Percentiles rank a stretch among this genome's conserved stretches.
Conservation (phyloP, 2,113 vertebrate species). For the Aegithalos caudatus region DNA sequence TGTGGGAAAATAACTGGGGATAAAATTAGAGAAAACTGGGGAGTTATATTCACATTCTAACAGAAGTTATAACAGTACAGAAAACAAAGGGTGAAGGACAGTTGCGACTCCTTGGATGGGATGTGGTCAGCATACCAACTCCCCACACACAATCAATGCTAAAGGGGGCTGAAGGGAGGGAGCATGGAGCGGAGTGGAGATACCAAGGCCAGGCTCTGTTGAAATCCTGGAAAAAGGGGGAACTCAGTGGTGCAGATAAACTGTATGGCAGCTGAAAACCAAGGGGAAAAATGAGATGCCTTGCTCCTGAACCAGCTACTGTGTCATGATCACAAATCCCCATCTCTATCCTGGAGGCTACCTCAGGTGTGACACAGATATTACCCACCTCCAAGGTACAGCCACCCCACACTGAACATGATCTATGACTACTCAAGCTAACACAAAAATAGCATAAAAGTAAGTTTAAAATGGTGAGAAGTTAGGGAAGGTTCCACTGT, state of each 20-base stretch:
- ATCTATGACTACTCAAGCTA: not conserved
- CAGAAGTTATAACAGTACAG: not conserved
- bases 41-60: not conserved
- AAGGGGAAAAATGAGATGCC: not conserved
- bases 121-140: not conserved
- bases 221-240: not conserved
- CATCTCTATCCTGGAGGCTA: not conserved
- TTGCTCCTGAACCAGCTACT: not conserved
- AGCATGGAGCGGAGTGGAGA: fast-evolving
- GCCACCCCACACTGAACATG: not conserved
- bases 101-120: not conserved
- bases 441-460: not conserved
- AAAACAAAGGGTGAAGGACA: not conserved
- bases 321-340: fast-evolving
- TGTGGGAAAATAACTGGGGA: not conserved
- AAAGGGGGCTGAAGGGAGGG: not conserved
- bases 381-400: not conserved
- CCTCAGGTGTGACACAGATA: too few species aligned
- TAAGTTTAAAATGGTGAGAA: not conserved
- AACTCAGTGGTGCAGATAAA: not conserved
- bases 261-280: not conserved
- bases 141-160: not conserved
- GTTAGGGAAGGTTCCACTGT: not conserved
- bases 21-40: not conserved
- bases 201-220: not conserved